Percentiles rank a stretch among this genome's conserved stretches.
Evolutionary conservation across 2,888 invertebrate genomes (phyloP).

Genomic region (Ferrisia virgata): DNA sequence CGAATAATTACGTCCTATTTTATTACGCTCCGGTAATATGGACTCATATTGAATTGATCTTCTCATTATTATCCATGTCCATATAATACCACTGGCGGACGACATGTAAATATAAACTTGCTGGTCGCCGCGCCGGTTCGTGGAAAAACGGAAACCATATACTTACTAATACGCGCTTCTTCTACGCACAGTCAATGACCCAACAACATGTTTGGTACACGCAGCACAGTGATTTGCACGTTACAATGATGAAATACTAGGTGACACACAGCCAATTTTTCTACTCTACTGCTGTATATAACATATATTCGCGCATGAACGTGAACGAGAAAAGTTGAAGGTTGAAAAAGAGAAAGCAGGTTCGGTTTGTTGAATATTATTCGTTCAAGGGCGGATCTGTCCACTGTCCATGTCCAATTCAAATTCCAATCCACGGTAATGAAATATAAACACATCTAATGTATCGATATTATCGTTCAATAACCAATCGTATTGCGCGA

Average conservation of each 20-base stretch:
- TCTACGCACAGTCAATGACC: background rate
- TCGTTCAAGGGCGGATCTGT: slow-evolving; percentile 11
- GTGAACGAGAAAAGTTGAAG: slow-evolving; percentile 3
- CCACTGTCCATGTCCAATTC: too few relatives aligned
- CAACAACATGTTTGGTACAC: too few relatives aligned
- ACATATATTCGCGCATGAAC: background rate
- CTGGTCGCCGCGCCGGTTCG: background rate
- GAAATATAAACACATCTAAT: background rate
- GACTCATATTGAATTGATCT: background rate
- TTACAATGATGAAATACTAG: background rate
- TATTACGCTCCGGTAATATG: background rate
- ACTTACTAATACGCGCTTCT: background rate
- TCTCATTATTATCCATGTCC: background rate
- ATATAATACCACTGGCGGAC: too few relatives aligned
- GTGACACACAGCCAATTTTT: slow-evolving; percentile 12
- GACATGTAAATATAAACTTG: slow-evolving; percentile 12
- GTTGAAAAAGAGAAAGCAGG: background rate
- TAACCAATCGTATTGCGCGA: background rate
- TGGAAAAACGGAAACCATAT: slow-evolving; percentile 1
- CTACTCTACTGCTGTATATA: too few relatives aligned
- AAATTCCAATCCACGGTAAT: background rate
- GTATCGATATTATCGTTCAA: background rate
- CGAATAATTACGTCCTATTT: background rate
- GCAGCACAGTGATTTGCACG: background rate
- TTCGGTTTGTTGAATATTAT: background rate